Conservation (phyloP, 2,888 invertebrate species). For the Dione vanillae region DNA sequence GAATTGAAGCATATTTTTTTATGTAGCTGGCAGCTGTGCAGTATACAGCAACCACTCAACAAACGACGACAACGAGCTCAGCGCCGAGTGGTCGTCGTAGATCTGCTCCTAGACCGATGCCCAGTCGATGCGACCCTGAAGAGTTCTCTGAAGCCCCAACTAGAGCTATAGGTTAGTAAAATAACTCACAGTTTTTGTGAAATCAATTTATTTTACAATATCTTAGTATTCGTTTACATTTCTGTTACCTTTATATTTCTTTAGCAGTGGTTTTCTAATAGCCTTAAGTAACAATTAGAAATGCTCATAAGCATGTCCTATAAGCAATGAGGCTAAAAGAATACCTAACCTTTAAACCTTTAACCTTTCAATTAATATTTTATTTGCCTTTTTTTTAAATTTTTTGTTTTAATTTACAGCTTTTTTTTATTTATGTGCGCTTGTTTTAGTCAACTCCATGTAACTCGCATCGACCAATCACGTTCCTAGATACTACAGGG, state of each 20-base stretch:
- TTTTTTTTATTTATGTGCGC: conserved; percentile 2
- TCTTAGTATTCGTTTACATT: background rate
- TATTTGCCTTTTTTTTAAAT: background rate
- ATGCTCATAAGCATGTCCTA: no score
- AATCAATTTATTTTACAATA: background rate
- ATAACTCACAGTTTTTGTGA: background rate
- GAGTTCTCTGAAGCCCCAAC: conserved; percentile 74
- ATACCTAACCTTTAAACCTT: background rate
- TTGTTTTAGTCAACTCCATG: conserved; percentile 12
- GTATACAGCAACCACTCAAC: conserved; percentile 72
- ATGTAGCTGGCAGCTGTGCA: conserved; percentile 61
- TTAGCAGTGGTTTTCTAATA: background rate
- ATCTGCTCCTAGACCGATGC: conserved; percentile 68
- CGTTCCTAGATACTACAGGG: background rate
- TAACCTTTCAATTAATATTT: background rate
- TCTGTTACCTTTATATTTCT: background rate
- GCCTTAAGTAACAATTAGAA: no score
- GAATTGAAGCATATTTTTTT: background rate
- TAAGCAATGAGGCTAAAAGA: no score
- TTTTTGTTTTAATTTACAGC: background rate
- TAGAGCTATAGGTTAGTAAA: conserved; percentile 64
- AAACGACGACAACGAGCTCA: conserved; percentile 81
- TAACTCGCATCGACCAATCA: conserved; percentile 2
- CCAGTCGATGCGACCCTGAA: conserved; percentile 72
- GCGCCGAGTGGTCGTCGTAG: conserved; percentile 79